Evolutionary conservation across 2,888 invertebrate genomes (phyloP), one percentile per base, ranked within the genome.

Genomic region (Spodoptera exigua): DNA sequence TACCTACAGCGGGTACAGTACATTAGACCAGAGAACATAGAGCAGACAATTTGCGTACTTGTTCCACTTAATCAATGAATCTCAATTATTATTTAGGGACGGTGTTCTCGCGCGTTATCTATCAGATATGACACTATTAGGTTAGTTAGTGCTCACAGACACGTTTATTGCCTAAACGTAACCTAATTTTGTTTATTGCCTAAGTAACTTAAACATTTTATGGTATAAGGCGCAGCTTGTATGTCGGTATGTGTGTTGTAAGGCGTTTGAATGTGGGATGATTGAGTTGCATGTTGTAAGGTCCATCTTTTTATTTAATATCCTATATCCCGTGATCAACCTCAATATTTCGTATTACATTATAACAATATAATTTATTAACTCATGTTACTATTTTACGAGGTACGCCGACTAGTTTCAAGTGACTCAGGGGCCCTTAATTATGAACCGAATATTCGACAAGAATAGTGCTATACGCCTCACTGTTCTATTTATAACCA

Each of bases 21-120:
- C 35, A 74, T 71, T 71, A 74, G 72, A 78, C 76, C 74, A 76
- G 68, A 74, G 76, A 79, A 79, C 79, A 78, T 66, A 76, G 65
- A 63, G 64, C 71, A 76, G 74, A 76, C 77, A 76, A 78, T 77
- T 75, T 73, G 70, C 79, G 78, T 79, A 83, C 77, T 79, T 84
- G 84, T 78, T 80, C 84, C 68, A 85, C 63, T 78, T 84, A 80
- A 71, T 81, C 83, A 82, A 77, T 83, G 81, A 82, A 78, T 75
- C 78, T 78, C 66, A 78, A 79, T 81, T 75, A 75, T 65, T 68
- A 71, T 73, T 78, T 78, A 75, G 76, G 76, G 60, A 56, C 67
- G 67, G 62, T 68, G 62, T 74, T 66, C 68, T 63, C 48, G 63
- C 75, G 62, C 63, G 61, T 71, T 76, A 76, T 76, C 69, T 69